Conservation (phyloP, 2,113 vertebrate species). For the Pitta sordida region DNA sequence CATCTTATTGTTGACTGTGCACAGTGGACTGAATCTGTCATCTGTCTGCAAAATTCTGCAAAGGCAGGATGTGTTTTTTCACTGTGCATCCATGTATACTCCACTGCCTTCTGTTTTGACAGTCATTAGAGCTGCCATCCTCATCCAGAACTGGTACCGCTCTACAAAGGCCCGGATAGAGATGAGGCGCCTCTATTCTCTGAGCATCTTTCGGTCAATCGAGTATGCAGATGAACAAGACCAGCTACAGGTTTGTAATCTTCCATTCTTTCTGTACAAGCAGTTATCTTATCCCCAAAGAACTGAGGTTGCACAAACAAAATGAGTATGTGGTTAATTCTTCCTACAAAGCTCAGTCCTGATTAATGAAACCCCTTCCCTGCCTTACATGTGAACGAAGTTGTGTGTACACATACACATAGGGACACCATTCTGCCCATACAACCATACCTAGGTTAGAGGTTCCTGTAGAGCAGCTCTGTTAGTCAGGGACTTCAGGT, state of each 20-base stretch:
- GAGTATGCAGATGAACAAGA: conserved; percentile 95
- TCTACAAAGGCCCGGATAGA: conserved; percentile 82
- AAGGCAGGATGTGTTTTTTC: background rate
- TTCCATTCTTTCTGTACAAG: background rate
- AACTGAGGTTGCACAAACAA: background rate
- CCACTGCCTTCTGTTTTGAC: conserved; percentile 5
- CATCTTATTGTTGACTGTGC: background rate
- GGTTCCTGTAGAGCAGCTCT: background rate
- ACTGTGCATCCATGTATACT: background rate
- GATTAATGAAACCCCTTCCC: background rate
- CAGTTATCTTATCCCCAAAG: background rate
- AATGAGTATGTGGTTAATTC: background rate
- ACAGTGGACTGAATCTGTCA: background rate
- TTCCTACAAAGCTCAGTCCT: background rate
- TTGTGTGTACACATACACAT: background rate
- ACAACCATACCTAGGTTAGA: background rate
- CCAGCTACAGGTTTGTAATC: conserved; percentile 86
- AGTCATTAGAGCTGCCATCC: conserved; percentile 86
- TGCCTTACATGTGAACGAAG: background rate
- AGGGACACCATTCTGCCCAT: background rate
- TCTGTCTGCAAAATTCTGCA: background rate
- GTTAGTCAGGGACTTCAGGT: background rate
- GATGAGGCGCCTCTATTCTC: conserved; percentile 85
- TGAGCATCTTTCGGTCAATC: conserved; percentile 92
- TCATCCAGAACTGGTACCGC: conserved; percentile 97